Conservation (phyloP, 2,113 vertebrate genomes). For the Gavia stellata region DNA sequence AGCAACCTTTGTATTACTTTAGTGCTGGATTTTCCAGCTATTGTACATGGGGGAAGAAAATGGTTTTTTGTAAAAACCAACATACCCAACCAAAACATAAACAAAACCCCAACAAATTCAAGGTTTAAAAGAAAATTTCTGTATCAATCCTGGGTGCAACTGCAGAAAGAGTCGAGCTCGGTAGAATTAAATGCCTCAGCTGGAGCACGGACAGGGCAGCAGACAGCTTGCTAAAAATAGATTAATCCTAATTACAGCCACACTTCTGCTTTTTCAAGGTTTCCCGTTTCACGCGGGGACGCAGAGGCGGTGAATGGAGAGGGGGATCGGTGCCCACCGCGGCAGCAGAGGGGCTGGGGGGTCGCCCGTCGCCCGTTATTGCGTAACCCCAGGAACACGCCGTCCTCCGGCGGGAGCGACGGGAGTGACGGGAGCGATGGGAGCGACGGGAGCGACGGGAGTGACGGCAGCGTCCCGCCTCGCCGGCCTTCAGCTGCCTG, state of each 20-base stretch:
- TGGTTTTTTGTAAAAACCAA: neutral
- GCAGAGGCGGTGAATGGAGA: neutral
- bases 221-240: constrained; percentile 69
- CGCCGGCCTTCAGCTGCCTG: neutral
- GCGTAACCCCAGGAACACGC: neutral
- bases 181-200: constrained; percentile 55
- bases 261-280: constrained; percentile 46
- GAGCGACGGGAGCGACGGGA: neutral
- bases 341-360: neutral
- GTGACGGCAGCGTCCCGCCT: neutral
- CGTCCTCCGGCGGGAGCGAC: neutral
- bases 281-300: neutral
- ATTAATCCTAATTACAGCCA: constrained; percentile 68
- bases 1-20: neutral
- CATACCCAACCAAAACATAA: neutral
- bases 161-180: neutral
- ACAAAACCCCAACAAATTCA: neutral
- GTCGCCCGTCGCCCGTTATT: neutral
- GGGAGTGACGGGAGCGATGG: neutral
- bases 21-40: neutral
- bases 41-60: rapidly evolving
- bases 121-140: neutral
- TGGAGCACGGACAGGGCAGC: constrained; percentile 57
- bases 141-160: neutral
- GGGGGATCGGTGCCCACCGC: neutral